Conservation (phyloP, 2,888 invertebrate genomes). For the Ectemnius continuus region DNA sequence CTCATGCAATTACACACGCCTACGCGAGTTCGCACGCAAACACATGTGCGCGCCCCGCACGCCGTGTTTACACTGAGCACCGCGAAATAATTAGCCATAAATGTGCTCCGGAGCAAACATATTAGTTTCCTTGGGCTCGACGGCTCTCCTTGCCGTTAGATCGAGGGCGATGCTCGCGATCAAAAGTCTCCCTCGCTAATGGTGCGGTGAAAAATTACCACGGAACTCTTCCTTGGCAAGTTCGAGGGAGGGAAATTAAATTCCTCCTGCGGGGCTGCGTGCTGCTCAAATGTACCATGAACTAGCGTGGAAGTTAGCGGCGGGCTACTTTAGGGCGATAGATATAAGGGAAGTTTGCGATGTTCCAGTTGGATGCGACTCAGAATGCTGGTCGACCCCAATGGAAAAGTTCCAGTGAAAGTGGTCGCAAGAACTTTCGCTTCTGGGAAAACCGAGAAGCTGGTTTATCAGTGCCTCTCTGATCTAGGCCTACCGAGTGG, state of each 20-base stretch:
- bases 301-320: no score
- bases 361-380: conserved; percentile 97
- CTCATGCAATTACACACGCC: conserved; percentile 47
- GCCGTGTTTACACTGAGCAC: conserved; percentile 21
- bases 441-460: conserved; percentile 99
- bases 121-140: background rate
- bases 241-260: no score
- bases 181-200: no score
- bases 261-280: no score
- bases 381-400: conserved; percentile 94
- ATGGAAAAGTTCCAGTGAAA: conserved; percentile 97
- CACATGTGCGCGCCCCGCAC: conserved; percentile 5
- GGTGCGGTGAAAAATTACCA: no score
- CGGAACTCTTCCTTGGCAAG: no score
- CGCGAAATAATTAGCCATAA: conserved; percentile 44
- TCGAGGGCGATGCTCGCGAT: no score
- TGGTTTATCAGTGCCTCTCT: conserved; percentile 97
- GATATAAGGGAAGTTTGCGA: conserved; percentile 12
- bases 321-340: background rate
- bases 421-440: conserved; percentile 98
- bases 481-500: conserved; percentile 96
- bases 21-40: conserved; percentile 30
- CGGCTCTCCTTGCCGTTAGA: no score
- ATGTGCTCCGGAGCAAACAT: background rate
- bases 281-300: no score